These are phyloP conservation scores for Cariama cristata DNA, from an alignment of 2,113 vertebrate species.

Conservation along the genomic window DNA sequence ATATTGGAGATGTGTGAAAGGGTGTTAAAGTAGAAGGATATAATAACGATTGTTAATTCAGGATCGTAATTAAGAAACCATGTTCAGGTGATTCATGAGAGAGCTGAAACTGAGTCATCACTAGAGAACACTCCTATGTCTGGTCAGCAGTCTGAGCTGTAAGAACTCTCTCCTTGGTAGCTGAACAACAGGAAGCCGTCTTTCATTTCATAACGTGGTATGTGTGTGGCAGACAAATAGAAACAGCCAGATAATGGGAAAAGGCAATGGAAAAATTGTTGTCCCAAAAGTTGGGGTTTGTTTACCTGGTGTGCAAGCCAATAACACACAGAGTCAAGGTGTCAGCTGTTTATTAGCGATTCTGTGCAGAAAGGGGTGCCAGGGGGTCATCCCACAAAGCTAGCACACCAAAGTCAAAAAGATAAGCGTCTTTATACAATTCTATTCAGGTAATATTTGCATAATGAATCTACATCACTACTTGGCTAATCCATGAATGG, in stretches of 20 bases:
- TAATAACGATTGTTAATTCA: neutral
- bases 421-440: no score
- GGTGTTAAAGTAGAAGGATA: neutral
- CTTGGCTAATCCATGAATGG: no score
- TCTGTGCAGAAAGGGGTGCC: no score
- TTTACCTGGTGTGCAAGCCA: no score
- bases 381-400: no score
- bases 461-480: no score
- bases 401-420: no score
- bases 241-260: neutral
- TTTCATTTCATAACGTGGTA: neutral
- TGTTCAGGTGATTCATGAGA: neutral
- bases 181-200: neutral
- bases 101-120: neutral
- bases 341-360: no score
- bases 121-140: neutral
- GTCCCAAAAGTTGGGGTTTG: no score
- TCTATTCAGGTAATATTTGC: no score
- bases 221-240: neutral
- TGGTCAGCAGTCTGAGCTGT: neutral
- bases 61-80: neutral
- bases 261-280: neutral
- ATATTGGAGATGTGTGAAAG: neutral
- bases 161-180: neutral
- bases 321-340: no score